A percentile compares a stretch with the other conserved stretches of the same genome.
Evolutionary conservation across 2,113 vertebrate species (phyloP).

Genomic region (Entomyzon cyanotis): DNA sequence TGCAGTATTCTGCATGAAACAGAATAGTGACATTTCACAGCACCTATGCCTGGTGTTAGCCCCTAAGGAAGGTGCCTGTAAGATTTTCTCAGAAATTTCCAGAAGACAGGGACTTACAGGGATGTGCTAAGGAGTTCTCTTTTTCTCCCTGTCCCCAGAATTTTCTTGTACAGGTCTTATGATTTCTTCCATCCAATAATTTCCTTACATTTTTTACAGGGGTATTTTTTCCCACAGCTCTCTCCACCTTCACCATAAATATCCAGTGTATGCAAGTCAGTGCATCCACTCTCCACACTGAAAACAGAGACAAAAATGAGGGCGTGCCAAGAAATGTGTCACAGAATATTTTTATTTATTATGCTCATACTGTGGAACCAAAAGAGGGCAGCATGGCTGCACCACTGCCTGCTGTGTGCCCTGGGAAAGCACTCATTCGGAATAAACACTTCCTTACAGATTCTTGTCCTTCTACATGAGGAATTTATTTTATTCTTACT

Average conservation of each 20-base stretch:
- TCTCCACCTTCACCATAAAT: not conserved
- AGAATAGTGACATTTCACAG: not conserved
- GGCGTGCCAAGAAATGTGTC: not conserved
- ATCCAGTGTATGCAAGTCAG: not conserved
- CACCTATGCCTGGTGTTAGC: not conserved
- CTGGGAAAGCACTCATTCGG: not conserved
- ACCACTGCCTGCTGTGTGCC: fast-evolving
- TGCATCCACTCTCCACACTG: not conserved
- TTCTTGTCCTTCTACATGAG: not conserved
- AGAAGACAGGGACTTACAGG: not conserved
- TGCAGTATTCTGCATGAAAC: not conserved
- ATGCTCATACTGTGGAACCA: not conserved
- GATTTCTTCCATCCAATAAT: not conserved
- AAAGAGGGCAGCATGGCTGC: slow-evolving; percentile 58
- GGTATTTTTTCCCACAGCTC: not conserved
- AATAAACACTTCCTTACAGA: not conserved
- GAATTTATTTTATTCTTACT: not conserved
- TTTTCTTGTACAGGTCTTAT: not conserved
- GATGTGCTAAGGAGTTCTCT: not conserved
- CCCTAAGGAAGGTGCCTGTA: not conserved
- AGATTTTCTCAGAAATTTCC: not conserved
- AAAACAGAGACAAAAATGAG: not conserved
- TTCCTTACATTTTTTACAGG: not conserved
- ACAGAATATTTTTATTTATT: not conserved
- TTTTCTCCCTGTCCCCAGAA: not conserved